Percentiles rank a stretch among this genome's conserved stretches.
These are phyloP conservation scores for Drosophila eugracilis DNA, from an alignment of 1,140 invertebrate genomes.

Conservation along the genomic window DNA sequence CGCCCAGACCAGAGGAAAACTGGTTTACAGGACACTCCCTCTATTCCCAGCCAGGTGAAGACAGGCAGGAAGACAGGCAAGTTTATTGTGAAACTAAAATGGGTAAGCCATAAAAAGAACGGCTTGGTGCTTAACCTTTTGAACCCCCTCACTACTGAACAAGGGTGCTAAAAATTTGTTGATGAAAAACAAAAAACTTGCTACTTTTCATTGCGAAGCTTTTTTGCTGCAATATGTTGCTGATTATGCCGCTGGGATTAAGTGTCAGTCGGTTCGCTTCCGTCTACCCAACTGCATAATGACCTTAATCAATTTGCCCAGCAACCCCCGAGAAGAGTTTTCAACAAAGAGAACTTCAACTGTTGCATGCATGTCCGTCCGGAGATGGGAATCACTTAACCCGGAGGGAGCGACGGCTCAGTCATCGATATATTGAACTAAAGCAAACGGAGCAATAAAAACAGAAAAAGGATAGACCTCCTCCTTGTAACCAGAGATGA, in stretches of 20 bases:
- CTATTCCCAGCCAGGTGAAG: slow-evolving; percentile 52
- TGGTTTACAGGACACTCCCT: slow-evolving; percentile 61
- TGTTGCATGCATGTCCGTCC: slow-evolving; percentile 57
- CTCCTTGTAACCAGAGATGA: slow-evolving; percentile 70
- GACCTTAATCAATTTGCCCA: slow-evolving; percentile 79
- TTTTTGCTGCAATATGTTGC: slow-evolving; percentile 81
- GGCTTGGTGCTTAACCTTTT: slow-evolving; percentile 61
- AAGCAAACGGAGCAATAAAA: slow-evolving; percentile 73
- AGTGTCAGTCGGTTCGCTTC: slow-evolving; percentile 61
- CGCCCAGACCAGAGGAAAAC: slow-evolving; percentile 26
- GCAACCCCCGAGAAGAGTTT: slow-evolving; percentile 47
- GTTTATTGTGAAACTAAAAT: slow-evolving; percentile 79
- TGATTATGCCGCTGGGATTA: slow-evolving; percentile 83
- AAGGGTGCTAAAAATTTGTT: slow-evolving; percentile 67
- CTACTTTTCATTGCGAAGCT: slow-evolving; percentile 62
- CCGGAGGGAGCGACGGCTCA: slow-evolving; percentile 11
- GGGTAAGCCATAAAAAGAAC: slow-evolving; percentile 75
- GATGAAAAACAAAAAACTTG: slow-evolving; percentile 64
- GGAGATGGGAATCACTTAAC: slow-evolving; percentile 30
- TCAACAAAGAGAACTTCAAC: slow-evolving; percentile 48
- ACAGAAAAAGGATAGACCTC: slow-evolving; percentile 9
- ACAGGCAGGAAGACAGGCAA: slow-evolving; percentile 65
- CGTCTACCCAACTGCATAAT: slow-evolving; percentile 72
- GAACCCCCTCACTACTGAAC: background rate
- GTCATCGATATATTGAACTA: slow-evolving; percentile 55